Base-by-base conservation (phyloP, 1,140 invertebrate genomes). In the Pantala flavescens region DNA sequence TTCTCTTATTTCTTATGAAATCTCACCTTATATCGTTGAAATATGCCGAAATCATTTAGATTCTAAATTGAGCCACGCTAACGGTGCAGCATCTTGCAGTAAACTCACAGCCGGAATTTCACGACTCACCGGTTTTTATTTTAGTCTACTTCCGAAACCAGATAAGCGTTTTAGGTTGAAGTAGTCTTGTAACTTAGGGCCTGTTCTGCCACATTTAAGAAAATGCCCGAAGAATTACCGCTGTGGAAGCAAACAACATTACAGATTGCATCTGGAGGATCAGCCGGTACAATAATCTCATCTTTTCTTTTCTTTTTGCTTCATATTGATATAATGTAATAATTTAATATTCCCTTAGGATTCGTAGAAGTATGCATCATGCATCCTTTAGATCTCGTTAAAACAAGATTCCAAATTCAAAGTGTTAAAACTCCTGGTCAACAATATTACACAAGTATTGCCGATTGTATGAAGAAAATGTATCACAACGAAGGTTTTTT, bases 361-460 rank as follows among this genome's bases (percentile, higher is more conserved):
- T 96, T 97, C 83, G 88, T 96, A 19, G 96, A 98, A 87, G 93
- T 97, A 72, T 96, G 92, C 80, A 91, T 97, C 74, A 97, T 98
- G 95, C 94, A 97, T 85, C 96, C 95, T 1, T 85, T 97, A 80
- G 95, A 98, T 84, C 84, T 97, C 74, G 88, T 97, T 0, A 97
- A 97, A 85, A 98, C 95, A 9, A 84, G 93, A 74, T 88, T 95
- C 77, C 93, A 95, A 82, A 85, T 95, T 43, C 92, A 94, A 81
- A 81, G 85, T n/a, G 86, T 85, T 74, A 76, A 79, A 24, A 79
- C 77, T 70, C 76, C 79, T 79, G 88, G 90, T 82, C 86, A 88
- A 12, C 83, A 88, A 76, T 87, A 90, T 80, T 94, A 94, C 79
- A 88, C 82, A 80, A 94, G 94, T 23, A 88, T 97, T 49, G 84